Evolutionary conservation across 1,140 invertebrate genomes (phyloP), one percentile per base, ranked within the genome.

Genomic region (Elymnias hypermnestra): DNA sequence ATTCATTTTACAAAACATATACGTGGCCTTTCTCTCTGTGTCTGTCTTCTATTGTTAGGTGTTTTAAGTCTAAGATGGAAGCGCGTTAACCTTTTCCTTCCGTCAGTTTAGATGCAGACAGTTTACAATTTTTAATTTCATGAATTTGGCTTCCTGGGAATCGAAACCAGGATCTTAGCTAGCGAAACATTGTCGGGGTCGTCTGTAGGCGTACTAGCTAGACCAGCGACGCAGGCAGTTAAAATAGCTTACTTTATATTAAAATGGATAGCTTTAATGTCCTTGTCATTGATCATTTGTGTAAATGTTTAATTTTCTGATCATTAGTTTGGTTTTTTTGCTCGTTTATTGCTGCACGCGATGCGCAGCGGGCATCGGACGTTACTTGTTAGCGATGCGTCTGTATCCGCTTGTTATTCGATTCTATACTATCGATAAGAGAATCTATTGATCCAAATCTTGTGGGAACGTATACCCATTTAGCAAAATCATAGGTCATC

Each of bases 351-450:
- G 13, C 9, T 21, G 10, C 39, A 28, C 9, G 25, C 25, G 15
- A 42, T 10, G 18, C 39, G 28, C 39, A 42, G 25, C 39, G 39
- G 39, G 26, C 26, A 15, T 29, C 23, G 26, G 26, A 42, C 26
- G 39, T 42, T 12, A 42, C 39, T 42, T 42, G 39, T 42, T 42
- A 42, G 39, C 39, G 39, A 31, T 21, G 39, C 39, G 39, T 18
- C 17, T 10, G 39, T 31, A 25, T 31, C 39, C 39, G 39, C 39
- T 42, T 25, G 39, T 29, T 29, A 42, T 31, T 15, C 29, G 29
- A 33, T 33, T 33, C 29, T 15, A 15, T 8, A 14, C 2, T 29
- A 41, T 43, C 40, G 40, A 43, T 43, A 43, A 42, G 26, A 28
- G 22, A 10, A 33, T 33, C 40, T 26, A 33, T 43, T 43, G 40